phyloP scores from a whole-genome alignment of 2,888 invertebrate genomes.

The Pinctada fucata region DNA sequence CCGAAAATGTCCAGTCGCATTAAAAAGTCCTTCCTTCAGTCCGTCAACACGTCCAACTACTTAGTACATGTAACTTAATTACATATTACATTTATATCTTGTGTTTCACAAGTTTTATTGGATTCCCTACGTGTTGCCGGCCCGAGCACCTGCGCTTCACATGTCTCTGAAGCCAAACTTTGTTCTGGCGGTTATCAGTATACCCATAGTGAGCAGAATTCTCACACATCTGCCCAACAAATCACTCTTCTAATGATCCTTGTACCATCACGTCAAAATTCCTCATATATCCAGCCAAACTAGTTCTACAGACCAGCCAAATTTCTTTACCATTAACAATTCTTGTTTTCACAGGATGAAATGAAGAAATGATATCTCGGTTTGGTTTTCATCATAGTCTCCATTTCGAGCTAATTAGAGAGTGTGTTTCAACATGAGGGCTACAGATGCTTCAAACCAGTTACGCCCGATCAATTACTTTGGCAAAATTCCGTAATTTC shows the following conservation, averaged over 20 bases:
- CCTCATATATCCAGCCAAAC: neutral
- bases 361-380: slow-evolving; percentile 8
- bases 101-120: no score
- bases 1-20: no score
- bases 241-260: slow-evolving; percentile 27
- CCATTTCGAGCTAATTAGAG: neutral
- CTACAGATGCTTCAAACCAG: neutral
- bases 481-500: slow-evolving; percentile 11
- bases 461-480: slow-evolving; percentile 10
- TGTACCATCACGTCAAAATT: neutral
- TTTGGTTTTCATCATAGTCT: slow-evolving; percentile 12
- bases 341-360: slow-evolving; percentile 7
- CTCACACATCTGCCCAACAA: slow-evolving; percentile 29
- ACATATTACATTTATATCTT: no score
- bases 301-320: slow-evolving; percentile 6
- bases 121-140: neutral
- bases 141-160: neutral
- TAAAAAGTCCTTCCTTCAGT: no score
- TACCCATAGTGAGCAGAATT: neutral
- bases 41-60: no score
- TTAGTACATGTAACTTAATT: no score
- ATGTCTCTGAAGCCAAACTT: neutral
- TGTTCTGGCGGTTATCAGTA: slow-evolving; percentile 3
- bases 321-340: slow-evolving; percentile 7
- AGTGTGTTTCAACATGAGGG: slow-evolving; percentile 6